A percentile compares a stretch with the other conserved stretches of the same genome.
These are phyloP conservation scores for Nannoperca obscura DNA, from an alignment of 2,797 vertebrate species.

Conservation along the genomic window DNA sequence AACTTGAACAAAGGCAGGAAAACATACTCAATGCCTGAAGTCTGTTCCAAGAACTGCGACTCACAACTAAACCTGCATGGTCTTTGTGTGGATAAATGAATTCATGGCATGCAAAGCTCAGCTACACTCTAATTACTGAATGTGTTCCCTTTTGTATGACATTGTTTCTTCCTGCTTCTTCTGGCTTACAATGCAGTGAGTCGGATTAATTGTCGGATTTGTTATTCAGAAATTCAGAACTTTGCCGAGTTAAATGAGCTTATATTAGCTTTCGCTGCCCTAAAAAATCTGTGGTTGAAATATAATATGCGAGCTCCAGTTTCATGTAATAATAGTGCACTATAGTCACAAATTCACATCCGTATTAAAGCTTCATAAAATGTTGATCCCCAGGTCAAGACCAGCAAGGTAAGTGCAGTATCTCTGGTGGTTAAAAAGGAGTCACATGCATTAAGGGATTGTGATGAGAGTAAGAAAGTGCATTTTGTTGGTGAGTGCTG, in stretches of 20 bases:
- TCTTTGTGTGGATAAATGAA: conserved; percentile 60
- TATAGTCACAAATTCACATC: neutral
- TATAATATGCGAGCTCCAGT: neutral
- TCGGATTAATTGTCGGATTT: conserved; percentile 5
- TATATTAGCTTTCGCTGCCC: neutral
- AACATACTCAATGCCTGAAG: conserved; percentile 51
- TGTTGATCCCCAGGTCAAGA: neutral
- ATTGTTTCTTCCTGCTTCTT: conserved; percentile 27
- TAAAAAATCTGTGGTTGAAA: neutral
- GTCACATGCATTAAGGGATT: conserved; percentile 31
- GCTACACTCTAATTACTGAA: conserved; percentile 27
- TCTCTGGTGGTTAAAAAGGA: conserved; percentile 25
- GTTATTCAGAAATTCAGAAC: conserved; percentile 23
- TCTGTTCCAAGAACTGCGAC: conserved; percentile 42
- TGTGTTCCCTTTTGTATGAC: neutral
- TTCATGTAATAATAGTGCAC: neutral
- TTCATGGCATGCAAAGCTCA: conserved; percentile 48
- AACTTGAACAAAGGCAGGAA: conserved; percentile 74
- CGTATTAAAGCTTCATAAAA: neutral
- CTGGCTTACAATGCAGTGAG: conserved; percentile 10
- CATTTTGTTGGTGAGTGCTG: conserved; percentile 20
- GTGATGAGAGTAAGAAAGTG: conserved; percentile 10
- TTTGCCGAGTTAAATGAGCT: conserved; percentile 6
- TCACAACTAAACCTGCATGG: conserved; percentile 32
- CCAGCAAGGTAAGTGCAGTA: neutral